phyloP scores from a whole-genome alignment of 1,140 invertebrate species.

The Archivesica marissinica region DNA sequence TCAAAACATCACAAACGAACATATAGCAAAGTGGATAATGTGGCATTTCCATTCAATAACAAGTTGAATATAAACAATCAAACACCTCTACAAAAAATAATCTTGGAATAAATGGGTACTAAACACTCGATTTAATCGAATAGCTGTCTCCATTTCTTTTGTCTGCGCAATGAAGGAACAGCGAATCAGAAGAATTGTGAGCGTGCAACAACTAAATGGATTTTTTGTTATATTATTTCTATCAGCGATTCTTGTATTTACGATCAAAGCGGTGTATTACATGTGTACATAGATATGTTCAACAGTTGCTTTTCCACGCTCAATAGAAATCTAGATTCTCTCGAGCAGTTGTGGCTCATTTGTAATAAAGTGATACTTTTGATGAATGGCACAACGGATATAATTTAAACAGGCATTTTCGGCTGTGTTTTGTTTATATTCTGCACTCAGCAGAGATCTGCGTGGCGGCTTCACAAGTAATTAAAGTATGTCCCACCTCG shows the following conservation, averaged over 20 bases:
- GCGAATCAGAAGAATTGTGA: background rate
- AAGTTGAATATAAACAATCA: constrained; percentile 22
- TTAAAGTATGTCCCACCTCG: too few relatives aligned
- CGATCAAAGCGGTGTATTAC: background rate
- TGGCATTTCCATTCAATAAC: background rate
- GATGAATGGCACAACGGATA: constrained; percentile 19
- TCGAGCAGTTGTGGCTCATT: constrained; percentile 23
- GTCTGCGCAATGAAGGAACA: background rate
- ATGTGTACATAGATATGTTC: constrained; percentile 19
- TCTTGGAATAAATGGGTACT: background rate
- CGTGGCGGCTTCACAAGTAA: too few relatives aligned
- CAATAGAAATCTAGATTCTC: background rate
- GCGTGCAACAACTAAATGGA: background rate
- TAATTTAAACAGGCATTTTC: constrained; percentile 23
- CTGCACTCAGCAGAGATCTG: too few relatives aligned
- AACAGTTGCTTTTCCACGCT: constrained; percentile 40
- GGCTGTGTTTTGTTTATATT: too few relatives aligned
- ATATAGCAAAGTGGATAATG: constrained; percentile 34
- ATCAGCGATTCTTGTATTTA: constrained; percentile 30
- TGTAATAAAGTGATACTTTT: constrained; percentile 24
- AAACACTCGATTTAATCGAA: background rate
- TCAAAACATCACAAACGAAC: background rate
- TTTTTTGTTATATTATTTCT: constrained; percentile 15
- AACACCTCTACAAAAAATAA: constrained; percentile 27
- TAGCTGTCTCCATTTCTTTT: constrained; percentile 5